phyloP scores from a whole-genome alignment of 2,888 invertebrate genomes.

The Mythimna ferrago region DNA sequence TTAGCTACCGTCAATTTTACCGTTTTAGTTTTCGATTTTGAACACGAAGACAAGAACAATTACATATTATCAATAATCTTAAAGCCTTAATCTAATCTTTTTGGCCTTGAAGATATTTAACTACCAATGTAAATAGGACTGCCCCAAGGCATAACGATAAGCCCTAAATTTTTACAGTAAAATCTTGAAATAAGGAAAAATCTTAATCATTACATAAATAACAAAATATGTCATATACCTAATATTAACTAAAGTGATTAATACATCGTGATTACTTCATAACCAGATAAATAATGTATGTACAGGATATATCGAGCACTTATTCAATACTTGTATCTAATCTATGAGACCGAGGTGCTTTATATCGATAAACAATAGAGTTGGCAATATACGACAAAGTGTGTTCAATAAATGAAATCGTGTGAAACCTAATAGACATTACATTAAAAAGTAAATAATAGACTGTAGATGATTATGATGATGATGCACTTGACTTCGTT shows the following conservation, averaged over 20 bases:
- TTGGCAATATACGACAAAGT: neutral
- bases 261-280: slow-evolving; percentile 9
- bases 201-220: slow-evolving; percentile 11
- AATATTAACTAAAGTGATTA: slow-evolving; percentile 42
- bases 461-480: neutral
- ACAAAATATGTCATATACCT: neutral
- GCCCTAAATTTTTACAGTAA: neutral
- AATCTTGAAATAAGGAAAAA: slow-evolving; percentile 8
- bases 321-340: slow-evolving; percentile 44
- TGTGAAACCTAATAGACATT: neutral
- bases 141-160: slow-evolving; percentile 19
- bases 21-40: neutral
- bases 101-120: slow-evolving; percentile 5
- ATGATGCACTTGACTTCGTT: neutral
- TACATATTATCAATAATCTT: neutral
- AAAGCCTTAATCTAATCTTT: slow-evolving; percentile 14
- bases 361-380: slow-evolving; percentile 40
- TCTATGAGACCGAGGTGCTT: slow-evolving; percentile 34
- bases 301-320: slow-evolving; percentile 36
- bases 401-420: neutral
- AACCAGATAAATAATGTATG: slow-evolving; percentile 28
- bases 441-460: neutral
- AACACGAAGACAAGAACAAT: neutral
- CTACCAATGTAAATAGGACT: slow-evolving; percentile 2
- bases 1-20: neutral